phyloP scores from a whole-genome alignment of 92 coral and sea anemone genomes.

The Phenganax stokvisi region DNA sequence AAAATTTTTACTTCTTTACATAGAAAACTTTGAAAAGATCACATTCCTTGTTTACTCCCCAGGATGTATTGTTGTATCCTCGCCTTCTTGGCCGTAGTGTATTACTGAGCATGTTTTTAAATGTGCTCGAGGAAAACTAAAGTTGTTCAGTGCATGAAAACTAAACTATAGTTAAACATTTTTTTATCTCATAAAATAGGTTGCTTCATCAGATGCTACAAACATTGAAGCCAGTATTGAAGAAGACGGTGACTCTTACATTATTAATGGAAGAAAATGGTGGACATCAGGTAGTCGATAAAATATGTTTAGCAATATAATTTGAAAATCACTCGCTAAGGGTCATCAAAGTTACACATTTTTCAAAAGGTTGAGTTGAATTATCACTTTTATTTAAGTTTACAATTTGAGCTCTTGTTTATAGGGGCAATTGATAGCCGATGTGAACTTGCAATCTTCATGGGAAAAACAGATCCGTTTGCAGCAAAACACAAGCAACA shows the following conservation, averaged over 20 bases:
- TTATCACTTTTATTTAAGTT: background rate
- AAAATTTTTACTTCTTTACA: background rate
- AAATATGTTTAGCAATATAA: background rate
- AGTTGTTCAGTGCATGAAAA: no score
- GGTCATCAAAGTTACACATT: background rate
- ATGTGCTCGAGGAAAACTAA: no score
- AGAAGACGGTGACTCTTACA: conserved; percentile 71
- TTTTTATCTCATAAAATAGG: conserved; percentile 40
- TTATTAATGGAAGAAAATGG: conserved; percentile 90
- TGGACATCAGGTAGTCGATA: conserved; percentile 79
- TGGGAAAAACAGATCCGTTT: conserved; percentile 91
- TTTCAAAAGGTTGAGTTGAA: background rate
- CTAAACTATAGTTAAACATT: no score
- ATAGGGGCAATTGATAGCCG: conserved; percentile 91
- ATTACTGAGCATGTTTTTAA: no score
- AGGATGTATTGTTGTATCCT: background rate
- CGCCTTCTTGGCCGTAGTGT: background rate
- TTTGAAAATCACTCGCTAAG: background rate
- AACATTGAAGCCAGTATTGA: conserved; percentile 79
- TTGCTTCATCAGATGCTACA: conserved; percentile 95
- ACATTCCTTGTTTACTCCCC: no score
- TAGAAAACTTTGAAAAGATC: background rate
- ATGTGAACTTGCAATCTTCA: conserved; percentile 80
- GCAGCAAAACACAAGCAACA: conserved; percentile 81
- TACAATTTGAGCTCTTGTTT: background rate